Conservation (phyloP, 2,888 invertebrate genomes). For the Campoletis raptor region DNA sequence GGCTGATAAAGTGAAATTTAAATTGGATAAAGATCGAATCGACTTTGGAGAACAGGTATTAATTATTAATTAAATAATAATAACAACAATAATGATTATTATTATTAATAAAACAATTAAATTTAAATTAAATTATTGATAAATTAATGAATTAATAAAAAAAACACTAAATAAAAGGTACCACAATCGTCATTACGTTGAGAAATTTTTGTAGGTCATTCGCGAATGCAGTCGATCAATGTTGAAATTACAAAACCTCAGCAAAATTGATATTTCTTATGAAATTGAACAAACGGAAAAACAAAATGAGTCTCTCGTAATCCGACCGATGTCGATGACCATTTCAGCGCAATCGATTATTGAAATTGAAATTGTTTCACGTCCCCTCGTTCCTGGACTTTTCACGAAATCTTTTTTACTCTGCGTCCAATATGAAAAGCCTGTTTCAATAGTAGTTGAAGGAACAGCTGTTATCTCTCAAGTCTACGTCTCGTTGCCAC, state of each 20-base stretch:
- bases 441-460: slow-evolving; percentile 86
- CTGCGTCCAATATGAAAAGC: slow-evolving; percentile 79
- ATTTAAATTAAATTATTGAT: too few relatives aligned
- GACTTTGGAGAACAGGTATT: slow-evolving; percentile 84
- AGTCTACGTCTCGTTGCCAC: slow-evolving; percentile 86
- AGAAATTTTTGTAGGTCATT: slow-evolving; percentile 79
- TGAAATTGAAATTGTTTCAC: slow-evolving; percentile 83
- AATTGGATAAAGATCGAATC: slow-evolving; percentile 83
- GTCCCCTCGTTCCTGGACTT: slow-evolving; percentile 87
- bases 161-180: neutral
- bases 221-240: slow-evolving; percentile 79
- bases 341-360: slow-evolving; percentile 35
- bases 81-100: too few relatives aligned
- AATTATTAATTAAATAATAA: too few relatives aligned
- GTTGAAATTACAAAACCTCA: slow-evolving; percentile 85
- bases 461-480: slow-evolving; percentile 88
- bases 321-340: slow-evolving; percentile 52
- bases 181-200: neutral
- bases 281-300: slow-evolving; percentile 83
- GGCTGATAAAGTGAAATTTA: slow-evolving; percentile 86
- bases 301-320: slow-evolving; percentile 67
- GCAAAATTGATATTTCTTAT: slow-evolving; percentile 85
- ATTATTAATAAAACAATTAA: too few relatives aligned
- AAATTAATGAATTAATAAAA: neutral
- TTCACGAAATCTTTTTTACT: slow-evolving; percentile 85